phyloP scores from a whole-genome alignment of 2,113 vertebrate genomes.

The Calidris pygmaea region DNA sequence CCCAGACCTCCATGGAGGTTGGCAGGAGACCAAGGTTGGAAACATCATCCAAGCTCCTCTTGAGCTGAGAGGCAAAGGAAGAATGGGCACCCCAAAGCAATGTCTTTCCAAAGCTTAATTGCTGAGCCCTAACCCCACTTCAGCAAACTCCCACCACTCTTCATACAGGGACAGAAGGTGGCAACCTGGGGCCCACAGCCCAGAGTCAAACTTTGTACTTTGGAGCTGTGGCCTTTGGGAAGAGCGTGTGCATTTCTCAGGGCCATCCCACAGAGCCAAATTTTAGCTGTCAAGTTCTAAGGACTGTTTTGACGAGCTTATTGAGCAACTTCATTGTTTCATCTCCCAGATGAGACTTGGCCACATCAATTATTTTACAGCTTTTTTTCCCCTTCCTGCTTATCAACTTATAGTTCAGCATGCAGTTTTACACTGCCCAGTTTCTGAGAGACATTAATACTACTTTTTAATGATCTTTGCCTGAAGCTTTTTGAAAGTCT shows the following conservation, averaged over 20 bases:
- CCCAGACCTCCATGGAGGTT: rapidly evolving
- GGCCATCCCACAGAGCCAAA: not conserved
- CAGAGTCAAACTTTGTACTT: not conserved
- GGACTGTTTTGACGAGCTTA: not conserved
- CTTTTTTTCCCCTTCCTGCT: not conserved
- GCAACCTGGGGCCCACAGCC: not conserved
- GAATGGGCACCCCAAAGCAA: not conserved
- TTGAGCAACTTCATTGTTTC: not conserved
- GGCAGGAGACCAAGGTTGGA: not conserved
- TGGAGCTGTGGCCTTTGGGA: not conserved
- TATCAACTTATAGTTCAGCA: not conserved
- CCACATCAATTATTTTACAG: not conserved
- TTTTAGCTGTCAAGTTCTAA: not conserved
- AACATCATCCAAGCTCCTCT: not conserved
- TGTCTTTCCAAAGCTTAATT: not conserved
- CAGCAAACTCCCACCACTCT: not conserved
- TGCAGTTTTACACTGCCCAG: not conserved
- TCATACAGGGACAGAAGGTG: not conserved
- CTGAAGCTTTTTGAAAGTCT: not conserved
- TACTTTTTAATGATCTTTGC: not conserved
- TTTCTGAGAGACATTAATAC: not conserved
- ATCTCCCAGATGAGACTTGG: not conserved
- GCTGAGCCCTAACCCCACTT: not conserved
- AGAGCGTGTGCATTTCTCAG: not conserved
- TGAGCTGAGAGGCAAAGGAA: not conserved